phyloP scores from a whole-genome alignment of 2,797 vertebrate species.

The Neosilurus mollespiculum region DNA sequence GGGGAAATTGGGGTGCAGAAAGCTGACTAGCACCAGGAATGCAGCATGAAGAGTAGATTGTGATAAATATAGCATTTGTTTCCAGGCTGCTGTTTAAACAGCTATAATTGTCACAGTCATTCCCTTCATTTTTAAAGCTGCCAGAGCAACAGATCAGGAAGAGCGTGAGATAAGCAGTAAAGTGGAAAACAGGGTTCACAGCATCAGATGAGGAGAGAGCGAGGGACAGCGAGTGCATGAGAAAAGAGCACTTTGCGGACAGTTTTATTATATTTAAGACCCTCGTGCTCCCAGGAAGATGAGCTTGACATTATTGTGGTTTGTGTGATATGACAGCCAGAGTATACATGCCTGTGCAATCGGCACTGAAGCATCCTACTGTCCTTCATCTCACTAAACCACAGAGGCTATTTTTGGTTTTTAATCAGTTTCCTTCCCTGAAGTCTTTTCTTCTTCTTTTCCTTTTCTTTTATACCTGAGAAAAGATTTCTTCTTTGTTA shows the following conservation, averaged over 20 bases:
- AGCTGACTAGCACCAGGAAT: not conserved
- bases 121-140: not conserved
- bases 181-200: not conserved
- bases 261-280: slow-evolving; percentile 53
- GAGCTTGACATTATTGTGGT: slow-evolving; percentile 67
- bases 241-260: slow-evolving; percentile 59
- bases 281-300: slow-evolving; percentile 46
- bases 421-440: not conserved
- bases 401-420: not conserved
- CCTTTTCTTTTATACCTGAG: not conserved
- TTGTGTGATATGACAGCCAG: slow-evolving; percentile 43
- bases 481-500: not conserved
- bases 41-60: not conserved
- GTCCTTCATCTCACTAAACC: slow-evolving; percentile 20
- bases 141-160: slow-evolving; percentile 2
- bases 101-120: not conserved
- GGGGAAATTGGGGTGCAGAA: not conserved
- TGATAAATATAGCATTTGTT: not conserved
- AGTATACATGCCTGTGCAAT: not conserved
- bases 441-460: no score
- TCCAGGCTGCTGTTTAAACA: not conserved
- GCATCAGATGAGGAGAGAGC: slow-evolving; percentile 8
- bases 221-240: slow-evolving; percentile 34
- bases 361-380: not conserved
- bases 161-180: slow-evolving; percentile 21